Evolutionary conservation across 1,140 invertebrate genomes (phyloP).

Genomic region (Parasteatoda tepidariorum): DNA sequence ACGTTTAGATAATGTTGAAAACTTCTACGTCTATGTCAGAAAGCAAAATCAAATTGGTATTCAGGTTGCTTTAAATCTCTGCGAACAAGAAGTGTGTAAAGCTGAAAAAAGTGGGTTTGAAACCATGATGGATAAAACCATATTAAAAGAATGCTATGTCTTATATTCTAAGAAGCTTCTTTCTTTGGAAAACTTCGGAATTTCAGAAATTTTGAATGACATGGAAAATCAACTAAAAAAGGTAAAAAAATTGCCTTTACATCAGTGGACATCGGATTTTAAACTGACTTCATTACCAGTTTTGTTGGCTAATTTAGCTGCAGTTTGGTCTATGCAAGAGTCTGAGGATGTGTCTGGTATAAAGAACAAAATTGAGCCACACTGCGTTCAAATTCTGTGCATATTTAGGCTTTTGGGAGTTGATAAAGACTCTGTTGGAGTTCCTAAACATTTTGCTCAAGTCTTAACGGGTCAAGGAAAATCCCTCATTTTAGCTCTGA

Average conservation of each 20-base stretch:
- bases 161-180: background rate
- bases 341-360: background rate
- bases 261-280: background rate
- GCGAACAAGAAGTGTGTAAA: background rate
- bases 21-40: background rate
- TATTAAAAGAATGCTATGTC: background rate
- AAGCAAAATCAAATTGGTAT: background rate
- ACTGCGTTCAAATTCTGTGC: background rate
- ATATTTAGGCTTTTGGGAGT: background rate
- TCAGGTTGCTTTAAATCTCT: background rate
- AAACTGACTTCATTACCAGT: background rate
- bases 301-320: background rate
- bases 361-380: background rate
- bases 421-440: background rate
- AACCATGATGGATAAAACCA: background rate
- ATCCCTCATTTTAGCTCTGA: background rate
- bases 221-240: background rate
- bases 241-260: background rate
- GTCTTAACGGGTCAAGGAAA: background rate
- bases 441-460: background rate
- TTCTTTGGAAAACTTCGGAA: background rate
- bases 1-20: background rate
- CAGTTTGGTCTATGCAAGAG: background rate
- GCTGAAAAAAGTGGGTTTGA: background rate
- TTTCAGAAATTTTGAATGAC: background rate